Evolutionary conservation across 2,888 invertebrate species (phyloP).

Genomic region (Eucriotettix oculatus): DNA sequence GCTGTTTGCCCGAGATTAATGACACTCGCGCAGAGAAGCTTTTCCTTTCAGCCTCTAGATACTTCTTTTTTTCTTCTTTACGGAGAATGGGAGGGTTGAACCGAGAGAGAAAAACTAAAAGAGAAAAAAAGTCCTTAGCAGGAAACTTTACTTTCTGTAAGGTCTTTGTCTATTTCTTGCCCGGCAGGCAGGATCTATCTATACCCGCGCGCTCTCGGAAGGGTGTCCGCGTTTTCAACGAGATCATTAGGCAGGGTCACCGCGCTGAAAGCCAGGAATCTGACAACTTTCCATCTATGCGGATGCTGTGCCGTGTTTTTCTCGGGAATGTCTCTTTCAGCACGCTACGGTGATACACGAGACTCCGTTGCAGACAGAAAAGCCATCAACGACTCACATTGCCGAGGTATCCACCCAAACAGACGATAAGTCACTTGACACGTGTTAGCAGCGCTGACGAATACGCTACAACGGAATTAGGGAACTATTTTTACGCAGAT

Average conservation of each 20-base stretch:
- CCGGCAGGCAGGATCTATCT: not conserved
- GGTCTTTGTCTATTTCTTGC: not conserved
- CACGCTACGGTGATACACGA: not conserved
- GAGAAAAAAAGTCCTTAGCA: not conserved
- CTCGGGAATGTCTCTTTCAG: not conserved
- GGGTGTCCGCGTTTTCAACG: slow-evolving; percentile 3
- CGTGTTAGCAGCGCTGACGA: no score
- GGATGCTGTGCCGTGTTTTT: not conserved
- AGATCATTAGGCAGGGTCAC: slow-evolving; percentile 8
- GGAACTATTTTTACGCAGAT: no score
- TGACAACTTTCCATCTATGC: not conserved
- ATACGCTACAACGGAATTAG: no score
- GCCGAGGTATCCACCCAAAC: no score
- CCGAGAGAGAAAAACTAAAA: not conserved
- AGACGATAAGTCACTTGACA: no score
- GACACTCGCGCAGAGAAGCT: slow-evolving; percentile 8
- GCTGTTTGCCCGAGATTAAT: slow-evolving; percentile 14
- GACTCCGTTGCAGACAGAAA: not conserved
- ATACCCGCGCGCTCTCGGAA: not conserved
- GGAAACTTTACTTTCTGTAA: not conserved
- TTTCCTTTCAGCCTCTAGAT: not conserved
- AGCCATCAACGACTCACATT: not conserved
- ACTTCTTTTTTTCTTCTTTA: not conserved
- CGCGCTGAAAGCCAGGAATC: not conserved
- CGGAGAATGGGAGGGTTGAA: not conserved